Evolutionary conservation across 92 coral and sea anemone species (phyloP).

Genomic region (Zoanthus sociatus): DNA sequence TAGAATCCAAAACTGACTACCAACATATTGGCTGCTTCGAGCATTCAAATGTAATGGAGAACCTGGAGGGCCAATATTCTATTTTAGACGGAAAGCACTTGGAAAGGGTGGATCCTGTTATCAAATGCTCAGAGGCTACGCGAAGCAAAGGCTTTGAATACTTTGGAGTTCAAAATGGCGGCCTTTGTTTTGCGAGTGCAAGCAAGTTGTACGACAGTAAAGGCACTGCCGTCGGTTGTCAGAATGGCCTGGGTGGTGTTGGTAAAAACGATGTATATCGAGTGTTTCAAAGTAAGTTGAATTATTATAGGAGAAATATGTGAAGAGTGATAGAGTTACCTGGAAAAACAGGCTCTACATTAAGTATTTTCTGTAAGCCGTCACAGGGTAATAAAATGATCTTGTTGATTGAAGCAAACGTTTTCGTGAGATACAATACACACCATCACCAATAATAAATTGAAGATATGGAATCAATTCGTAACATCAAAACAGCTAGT

Average conservation of each 20-base stretch:
- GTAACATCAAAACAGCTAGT: not conserved
- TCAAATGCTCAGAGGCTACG: constrained; percentile 28
- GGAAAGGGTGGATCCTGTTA: not conserved
- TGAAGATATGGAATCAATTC: not conserved
- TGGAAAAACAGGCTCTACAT: not conserved
- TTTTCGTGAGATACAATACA: not conserved
- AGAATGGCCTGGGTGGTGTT: not conserved
- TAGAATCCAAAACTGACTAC: not conserved
- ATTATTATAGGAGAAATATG: not conserved
- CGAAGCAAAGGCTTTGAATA: constrained; percentile 22
- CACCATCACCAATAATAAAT: not conserved
- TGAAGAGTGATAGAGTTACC: too few relatives aligned
- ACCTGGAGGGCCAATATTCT: not conserved
- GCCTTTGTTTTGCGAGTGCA: constrained; percentile 1
- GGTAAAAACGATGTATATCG: constrained; percentile 14
- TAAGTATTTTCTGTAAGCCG: not conserved
- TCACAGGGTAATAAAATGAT: not conserved
- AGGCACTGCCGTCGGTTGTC: not conserved
- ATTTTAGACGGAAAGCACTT: not conserved
- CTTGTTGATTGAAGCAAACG: not conserved
- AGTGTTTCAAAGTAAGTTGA: constrained; percentile 27
- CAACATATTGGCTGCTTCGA: constrained; percentile 8
- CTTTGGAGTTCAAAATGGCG: not conserved
- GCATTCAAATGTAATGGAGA: not conserved
- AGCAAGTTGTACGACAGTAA: not conserved